Percentiles rank a stretch among this genome's conserved stretches.
phyloP scores from a whole-genome alignment of 2,113 vertebrate species.

The Strigops habroptila region DNA sequence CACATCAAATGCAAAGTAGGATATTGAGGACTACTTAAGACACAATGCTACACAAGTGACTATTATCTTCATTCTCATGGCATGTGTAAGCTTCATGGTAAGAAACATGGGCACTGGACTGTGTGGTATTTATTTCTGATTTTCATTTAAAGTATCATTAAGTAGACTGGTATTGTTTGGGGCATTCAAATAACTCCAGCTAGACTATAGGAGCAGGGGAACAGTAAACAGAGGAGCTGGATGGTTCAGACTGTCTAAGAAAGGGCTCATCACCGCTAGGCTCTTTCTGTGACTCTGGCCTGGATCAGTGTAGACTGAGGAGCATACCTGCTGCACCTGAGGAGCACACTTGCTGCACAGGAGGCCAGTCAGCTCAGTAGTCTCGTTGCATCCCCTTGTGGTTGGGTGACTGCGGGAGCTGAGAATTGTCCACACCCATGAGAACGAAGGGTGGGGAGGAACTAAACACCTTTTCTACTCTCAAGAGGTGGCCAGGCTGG shows the following conservation, averaged over 20 bases:
- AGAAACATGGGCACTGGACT: neutral
- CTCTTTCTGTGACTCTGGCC: neutral
- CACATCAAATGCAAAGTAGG: neutral
- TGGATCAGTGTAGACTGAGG: neutral
- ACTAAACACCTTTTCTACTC: neutral
- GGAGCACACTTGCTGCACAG: neutral
- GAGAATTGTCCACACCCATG: neutral
- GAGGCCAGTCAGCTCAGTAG: neutral
- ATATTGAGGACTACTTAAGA: neutral
- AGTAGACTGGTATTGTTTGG: neutral
- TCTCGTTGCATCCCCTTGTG: constrained; percentile 39
- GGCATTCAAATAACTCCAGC: neutral
- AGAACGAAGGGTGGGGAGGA: neutral
- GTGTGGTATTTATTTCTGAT: neutral
- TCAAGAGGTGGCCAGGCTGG: neutral
- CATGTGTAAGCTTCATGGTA: neutral
- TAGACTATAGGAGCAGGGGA: neutral
- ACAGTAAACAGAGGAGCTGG: neutral
- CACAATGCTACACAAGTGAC: neutral
- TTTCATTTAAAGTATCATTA: neutral
- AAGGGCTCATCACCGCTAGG: neutral
- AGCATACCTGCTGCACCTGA: neutral
- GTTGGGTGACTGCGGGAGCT: neutral
- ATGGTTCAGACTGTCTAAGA: neutral
- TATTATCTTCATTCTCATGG: neutral